Conservation (phyloP, 2,888 invertebrate species). For the Ferrisia virgata region DNA sequence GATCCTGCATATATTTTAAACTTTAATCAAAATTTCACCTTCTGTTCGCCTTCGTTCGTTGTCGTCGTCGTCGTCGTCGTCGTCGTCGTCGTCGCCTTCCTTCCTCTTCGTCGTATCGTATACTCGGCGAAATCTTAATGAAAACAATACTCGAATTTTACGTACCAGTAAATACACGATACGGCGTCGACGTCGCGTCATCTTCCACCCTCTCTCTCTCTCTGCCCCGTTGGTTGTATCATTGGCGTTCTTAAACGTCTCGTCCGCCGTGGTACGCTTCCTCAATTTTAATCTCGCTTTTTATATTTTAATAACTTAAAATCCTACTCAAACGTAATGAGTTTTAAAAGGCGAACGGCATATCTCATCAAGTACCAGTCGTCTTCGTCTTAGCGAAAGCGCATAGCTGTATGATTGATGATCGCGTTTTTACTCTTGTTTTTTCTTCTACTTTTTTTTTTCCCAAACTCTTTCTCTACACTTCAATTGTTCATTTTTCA, state of each 20-base stretch:
- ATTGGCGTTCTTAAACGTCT: not conserved
- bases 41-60: not conserved
- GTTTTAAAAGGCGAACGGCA: constrained; percentile 19
- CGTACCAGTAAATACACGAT: not conserved
- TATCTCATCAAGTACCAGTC: constrained; percentile 13
- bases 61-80: not conserved
- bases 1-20: constrained; percentile 27
- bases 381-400: not conserved
- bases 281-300: constrained; percentile 16
- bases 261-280: not conserved
- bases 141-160: constrained; percentile 26
- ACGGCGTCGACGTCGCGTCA: not conserved
- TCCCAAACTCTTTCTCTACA: not conserved
- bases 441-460: not conserved
- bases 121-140: not conserved
- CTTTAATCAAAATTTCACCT: constrained; percentile 20
- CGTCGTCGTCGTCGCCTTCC: not conserved
- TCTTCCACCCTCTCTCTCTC: not conserved
- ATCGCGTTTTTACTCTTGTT: not conserved
- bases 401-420: not conserved
- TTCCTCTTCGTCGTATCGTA: too few species aligned
- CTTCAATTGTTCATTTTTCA: constrained; percentile 21
- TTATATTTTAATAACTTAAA: constrained; percentile 20
- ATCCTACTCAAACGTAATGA: constrained; percentile 18
- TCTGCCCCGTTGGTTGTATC: not conserved